Conservation (phyloP, 2,113 vertebrate species). For the Austrofundulus limnaeus region DNA sequence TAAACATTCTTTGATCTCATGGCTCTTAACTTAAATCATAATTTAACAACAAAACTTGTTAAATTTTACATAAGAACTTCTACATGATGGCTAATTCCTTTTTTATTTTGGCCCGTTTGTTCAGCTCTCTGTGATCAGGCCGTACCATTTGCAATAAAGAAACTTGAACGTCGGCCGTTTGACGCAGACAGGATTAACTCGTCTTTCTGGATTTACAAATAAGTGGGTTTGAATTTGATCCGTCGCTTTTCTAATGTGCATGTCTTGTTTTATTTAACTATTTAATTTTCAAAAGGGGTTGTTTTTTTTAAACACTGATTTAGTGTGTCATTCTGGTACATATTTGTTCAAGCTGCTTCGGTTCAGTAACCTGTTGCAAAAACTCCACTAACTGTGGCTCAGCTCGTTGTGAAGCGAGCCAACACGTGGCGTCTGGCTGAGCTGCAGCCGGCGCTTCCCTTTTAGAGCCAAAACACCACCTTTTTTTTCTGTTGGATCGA, state of each 20-base stretch:
- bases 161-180: constrained; percentile 53
- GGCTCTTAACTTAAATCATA: too few species aligned
- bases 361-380: constrained; percentile 3
- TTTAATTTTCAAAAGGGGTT: constrained; percentile 42
- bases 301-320: constrained; percentile 50
- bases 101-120: not conserved
- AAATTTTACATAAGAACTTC: too few species aligned
- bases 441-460: constrained; percentile 9
- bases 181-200: constrained; percentile 48
- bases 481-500: constrained; percentile 6
- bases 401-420: not conserved
- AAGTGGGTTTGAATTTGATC: constrained; percentile 51
- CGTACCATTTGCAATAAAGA: constrained; percentile 56
- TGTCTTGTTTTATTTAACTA: constrained; percentile 65
- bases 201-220: constrained; percentile 28
- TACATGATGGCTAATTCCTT: too few species aligned
- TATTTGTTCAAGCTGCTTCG: constrained; percentile 12
- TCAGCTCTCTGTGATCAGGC: not conserved
- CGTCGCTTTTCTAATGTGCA: constrained; percentile 60
- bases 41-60: too few species aligned
- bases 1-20: not conserved
- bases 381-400: constrained; percentile 13
- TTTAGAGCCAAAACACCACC: constrained; percentile 24
- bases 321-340: constrained; percentile 47
- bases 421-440: not conserved